Evolutionary conservation across 2,113 vertebrate species (phyloP).

Genomic region (Piaya cayana): DNA sequence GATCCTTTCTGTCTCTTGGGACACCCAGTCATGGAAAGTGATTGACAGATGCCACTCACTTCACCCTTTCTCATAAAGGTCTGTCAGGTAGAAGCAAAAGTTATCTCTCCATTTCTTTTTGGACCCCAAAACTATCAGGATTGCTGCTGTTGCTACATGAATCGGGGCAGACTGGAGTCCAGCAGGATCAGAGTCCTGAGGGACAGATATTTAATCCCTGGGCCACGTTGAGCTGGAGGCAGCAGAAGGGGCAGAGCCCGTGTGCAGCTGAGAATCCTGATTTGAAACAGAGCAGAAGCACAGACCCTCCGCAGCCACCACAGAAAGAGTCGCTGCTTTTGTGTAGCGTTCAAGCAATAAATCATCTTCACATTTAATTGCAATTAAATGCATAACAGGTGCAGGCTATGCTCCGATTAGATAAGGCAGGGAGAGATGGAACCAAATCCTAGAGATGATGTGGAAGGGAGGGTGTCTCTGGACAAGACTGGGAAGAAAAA

Average conservation of each 20-base stretch:
- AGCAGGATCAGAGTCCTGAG: background rate
- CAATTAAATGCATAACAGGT: background rate
- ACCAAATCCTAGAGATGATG: background rate
- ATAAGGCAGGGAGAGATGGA: background rate
- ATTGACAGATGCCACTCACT: background rate
- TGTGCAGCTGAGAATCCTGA: background rate
- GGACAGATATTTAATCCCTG: background rate
- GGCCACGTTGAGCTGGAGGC: background rate
- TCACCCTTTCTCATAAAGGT: background rate
- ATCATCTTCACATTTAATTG: background rate
- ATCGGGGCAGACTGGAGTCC: background rate
- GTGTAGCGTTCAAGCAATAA: background rate
- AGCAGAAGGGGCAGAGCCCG: background rate
- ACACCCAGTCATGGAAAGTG: background rate
- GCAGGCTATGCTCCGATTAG: background rate
- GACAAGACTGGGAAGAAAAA: background rate
- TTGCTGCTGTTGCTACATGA: background rate
- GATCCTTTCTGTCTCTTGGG: background rate
- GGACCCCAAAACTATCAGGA: background rate
- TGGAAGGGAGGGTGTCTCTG: background rate
- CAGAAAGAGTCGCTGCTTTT: background rate
- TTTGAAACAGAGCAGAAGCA: background rate
- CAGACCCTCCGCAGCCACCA: background rate
- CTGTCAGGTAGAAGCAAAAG: background rate
- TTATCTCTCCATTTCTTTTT: background rate